Evolutionary conservation across 1,140 invertebrate genomes (phyloP).

Genomic region (Daktulosphaira vitifoliae): DNA sequence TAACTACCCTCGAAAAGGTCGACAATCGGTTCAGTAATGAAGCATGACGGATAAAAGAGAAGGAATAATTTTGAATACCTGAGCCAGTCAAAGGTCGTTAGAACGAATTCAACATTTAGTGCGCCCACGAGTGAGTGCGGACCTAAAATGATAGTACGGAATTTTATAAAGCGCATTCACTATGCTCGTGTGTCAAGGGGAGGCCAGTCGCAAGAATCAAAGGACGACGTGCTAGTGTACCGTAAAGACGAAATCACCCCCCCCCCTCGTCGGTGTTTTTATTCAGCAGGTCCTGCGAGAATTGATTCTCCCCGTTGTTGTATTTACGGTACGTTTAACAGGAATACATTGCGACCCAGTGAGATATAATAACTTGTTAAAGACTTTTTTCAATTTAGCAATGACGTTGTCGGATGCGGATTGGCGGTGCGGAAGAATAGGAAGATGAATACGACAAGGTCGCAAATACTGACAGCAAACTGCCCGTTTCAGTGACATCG

Average conservation of each 20-base stretch:
- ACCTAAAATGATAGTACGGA: no score
- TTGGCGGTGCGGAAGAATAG: slow-evolving; percentile 6
- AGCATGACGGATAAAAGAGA: not conserved
- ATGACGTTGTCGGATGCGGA: not conserved
- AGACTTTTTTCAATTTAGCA: slow-evolving; percentile 27
- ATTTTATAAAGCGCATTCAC: no score
- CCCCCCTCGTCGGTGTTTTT: not conserved
- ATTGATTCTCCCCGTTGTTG: slow-evolving; percentile 11
- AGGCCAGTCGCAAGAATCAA: not conserved
- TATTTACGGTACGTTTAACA: slow-evolving; percentile 29
- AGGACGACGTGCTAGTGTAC: not conserved
- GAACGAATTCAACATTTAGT: no score
- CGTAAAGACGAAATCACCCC: not conserved
- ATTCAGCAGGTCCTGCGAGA: not conserved
- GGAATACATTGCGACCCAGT: not conserved
- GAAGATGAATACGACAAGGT: no score
- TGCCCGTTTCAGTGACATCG: no score
- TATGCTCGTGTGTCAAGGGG: no score
- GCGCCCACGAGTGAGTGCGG: no score
- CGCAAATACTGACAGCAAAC: no score
- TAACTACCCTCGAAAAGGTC: not conserved
- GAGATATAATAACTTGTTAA: slow-evolving; percentile 4
- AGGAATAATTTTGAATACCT: no score
- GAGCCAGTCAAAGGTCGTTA: no score
- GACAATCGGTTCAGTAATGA: slow-evolving; percentile 30